Evolutionary conservation across 2,888 invertebrate genomes (phyloP).

Genomic region (Carcina quercana): DNA sequence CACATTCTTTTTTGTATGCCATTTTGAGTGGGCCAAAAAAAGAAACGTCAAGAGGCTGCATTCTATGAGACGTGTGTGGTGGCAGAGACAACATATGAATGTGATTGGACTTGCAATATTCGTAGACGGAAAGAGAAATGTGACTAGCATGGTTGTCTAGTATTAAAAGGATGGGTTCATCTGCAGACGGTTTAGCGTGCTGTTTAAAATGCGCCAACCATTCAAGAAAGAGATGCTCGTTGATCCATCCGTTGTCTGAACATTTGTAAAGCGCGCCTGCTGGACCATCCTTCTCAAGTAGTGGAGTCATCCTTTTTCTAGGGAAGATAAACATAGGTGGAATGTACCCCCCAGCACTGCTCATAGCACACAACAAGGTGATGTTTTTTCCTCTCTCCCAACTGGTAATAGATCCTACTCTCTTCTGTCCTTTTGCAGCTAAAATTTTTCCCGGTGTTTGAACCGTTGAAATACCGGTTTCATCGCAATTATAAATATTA

Average conservation of each 20-base stretch:
- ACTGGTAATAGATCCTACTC: conserved; percentile 10
- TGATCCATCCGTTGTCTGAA: conserved; percentile 22
- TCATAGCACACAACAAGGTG: conserved; percentile 11
- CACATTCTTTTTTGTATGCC: no score
- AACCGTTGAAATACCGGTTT: conserved; percentile 8
- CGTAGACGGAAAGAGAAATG: conserved; percentile 8
- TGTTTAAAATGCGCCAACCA: no score
- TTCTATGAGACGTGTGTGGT: conserved; percentile 27
- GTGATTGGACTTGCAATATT: conserved; percentile 4
- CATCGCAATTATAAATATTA: conserved; percentile 11
- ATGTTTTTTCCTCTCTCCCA: conserved; percentile 13
- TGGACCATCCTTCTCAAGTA: conserved; percentile 17
- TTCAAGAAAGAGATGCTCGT: no score
- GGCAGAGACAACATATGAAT: conserved; percentile 13
- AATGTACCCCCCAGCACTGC: conserved; percentile 11
- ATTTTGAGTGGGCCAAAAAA: conserved; percentile 19
- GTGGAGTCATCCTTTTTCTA: conserved; percentile 7
- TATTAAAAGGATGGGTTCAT: conserved; percentile 3
- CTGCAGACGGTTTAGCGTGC: no score
- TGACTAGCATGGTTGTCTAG: conserved; percentile 7
- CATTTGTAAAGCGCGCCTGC: conserved; percentile 17
- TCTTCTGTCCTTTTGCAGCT: conserved; percentile 10
- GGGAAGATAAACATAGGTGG: conserved; percentile 19
- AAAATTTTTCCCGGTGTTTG: conserved; percentile 7
- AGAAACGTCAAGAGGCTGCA: conserved; percentile 31